Percentiles rank a stretch among this genome's conserved stretches.
These are phyloP conservation scores for Xenopus tropicalis DNA, from an alignment of 2,113 vertebrate species.

Conservation along the genomic window UCB_Xtro_10.0 CM004445.2:46995501-46996000, in stretches of 20 bases:
- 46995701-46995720: not conserved
- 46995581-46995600: slow-evolving; percentile 5
- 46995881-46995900: no score
- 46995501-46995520: slow-evolving; percentile 21
- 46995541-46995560: slow-evolving; percentile 35
- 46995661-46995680: not conserved
- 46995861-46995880: no score
- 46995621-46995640: not conserved
- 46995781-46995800: no score
- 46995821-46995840: no score
- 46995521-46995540: slow-evolving; percentile 29
- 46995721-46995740: not conserved
- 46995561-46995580: slow-evolving; percentile 20
- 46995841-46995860: no score
- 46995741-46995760: not conserved
- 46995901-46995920: no score
- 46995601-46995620: slow-evolving; percentile 16
- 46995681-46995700: not conserved
- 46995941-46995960: no score
- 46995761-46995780: not conserved
- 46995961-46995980: no score
- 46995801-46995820: no score
- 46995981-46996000: no score
- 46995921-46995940: no score
- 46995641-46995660: not conserved